These are phyloP conservation scores for Pseudolycoriella hygida DNA, from an alignment of 2,888 invertebrate genomes.

Conservation along the genomic window DNA sequence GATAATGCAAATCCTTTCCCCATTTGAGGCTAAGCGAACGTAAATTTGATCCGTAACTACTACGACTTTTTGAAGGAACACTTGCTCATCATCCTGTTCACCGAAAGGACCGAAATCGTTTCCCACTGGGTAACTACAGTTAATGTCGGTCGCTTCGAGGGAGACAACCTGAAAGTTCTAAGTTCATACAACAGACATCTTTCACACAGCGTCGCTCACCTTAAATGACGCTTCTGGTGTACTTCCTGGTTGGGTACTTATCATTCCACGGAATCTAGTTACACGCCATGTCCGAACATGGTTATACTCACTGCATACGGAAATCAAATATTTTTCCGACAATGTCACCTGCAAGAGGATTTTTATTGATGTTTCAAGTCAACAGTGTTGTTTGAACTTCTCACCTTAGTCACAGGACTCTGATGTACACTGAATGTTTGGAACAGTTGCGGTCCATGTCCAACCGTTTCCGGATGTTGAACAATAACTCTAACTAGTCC, in stretches of 20 bases:
- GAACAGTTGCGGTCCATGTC: constrained; percentile 94
- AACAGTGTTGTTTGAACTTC: too few species aligned
- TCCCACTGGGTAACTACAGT: constrained; percentile 42
- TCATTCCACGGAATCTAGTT: constrained; percentile 93
- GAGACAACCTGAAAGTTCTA: constrained; percentile 19
- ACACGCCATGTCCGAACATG: constrained; percentile 96
- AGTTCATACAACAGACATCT: neutral
- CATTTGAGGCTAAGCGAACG: constrained; percentile 86
- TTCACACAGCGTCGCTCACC: constrained; percentile 31
- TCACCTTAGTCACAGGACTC: constrained; percentile 86
- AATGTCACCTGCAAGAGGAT: constrained; percentile 69
- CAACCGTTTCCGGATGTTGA: constrained; percentile 97
- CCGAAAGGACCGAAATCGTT: constrained; percentile 81
- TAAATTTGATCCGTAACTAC: constrained; percentile 92
- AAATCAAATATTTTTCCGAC: constrained; percentile 88
- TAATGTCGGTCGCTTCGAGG: constrained; percentile 42
- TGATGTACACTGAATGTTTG: constrained; percentile 97
- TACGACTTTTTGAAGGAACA: constrained; percentile 94
- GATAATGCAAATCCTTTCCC: constrained; percentile 87
- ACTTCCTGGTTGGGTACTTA: constrained; percentile 96
- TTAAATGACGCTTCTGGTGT: constrained; percentile 96
- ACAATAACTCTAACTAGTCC: constrained; percentile 95
- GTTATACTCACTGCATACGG: constrained; percentile 94
- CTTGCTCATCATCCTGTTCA: constrained; percentile 94
- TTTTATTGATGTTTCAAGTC: too few species aligned